These are phyloP conservation scores for Lasioglossum marginatum DNA, from an alignment of 2,888 invertebrate genomes.

Conservation along the genomic window DNA sequence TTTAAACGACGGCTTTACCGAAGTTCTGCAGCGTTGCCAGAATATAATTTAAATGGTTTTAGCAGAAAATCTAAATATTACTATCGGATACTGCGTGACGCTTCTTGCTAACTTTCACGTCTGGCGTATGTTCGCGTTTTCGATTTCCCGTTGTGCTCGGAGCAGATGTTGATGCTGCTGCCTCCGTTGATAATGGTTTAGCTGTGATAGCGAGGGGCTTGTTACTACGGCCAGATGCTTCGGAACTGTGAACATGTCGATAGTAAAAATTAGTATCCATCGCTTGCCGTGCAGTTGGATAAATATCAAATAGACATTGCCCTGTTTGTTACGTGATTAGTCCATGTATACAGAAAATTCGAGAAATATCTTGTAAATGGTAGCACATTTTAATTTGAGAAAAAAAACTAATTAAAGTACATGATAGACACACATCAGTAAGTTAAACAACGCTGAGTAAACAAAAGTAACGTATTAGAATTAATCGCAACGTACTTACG, in stretches of 20 bases:
- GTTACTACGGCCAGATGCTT: slow-evolving; percentile 32
- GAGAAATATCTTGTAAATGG: slow-evolving; percentile 19
- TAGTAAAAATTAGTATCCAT: slow-evolving; percentile 12
- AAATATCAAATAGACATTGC: slow-evolving; percentile 4
- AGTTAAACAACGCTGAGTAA: slow-evolving; percentile 30
- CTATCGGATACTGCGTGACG: slow-evolving; percentile 75
- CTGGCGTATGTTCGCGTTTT: slow-evolving; percentile 79
- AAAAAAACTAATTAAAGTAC: slow-evolving; percentile 14
- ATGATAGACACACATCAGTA: slow-evolving; percentile 12
- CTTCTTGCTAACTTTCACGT: slow-evolving; percentile 74
- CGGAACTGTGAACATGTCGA: slow-evolving; percentile 59
- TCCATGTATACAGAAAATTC: slow-evolving; percentile 31
- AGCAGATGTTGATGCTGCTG: slow-evolving; percentile 42
- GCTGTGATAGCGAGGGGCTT: slow-evolving; percentile 27
- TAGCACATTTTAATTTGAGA: slow-evolving; percentile 16
- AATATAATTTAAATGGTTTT: slow-evolving; percentile 44
- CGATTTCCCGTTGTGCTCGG: slow-evolving; percentile 68
- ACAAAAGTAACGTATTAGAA: slow-evolving; percentile 64
- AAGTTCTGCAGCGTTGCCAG: slow-evolving; percentile 39
- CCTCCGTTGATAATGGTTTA: slow-evolving; percentile 41
- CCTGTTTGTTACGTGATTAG: slow-evolving; percentile 28
- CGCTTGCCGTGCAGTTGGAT: not conserved
- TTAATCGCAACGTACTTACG: slow-evolving; percentile 81
- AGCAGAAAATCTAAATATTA: slow-evolving; percentile 69
- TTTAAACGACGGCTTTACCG: slow-evolving; percentile 34